Base-by-base conservation (phyloP, 2,113 vertebrate species). In the Chloebia gouldiae region DNA sequence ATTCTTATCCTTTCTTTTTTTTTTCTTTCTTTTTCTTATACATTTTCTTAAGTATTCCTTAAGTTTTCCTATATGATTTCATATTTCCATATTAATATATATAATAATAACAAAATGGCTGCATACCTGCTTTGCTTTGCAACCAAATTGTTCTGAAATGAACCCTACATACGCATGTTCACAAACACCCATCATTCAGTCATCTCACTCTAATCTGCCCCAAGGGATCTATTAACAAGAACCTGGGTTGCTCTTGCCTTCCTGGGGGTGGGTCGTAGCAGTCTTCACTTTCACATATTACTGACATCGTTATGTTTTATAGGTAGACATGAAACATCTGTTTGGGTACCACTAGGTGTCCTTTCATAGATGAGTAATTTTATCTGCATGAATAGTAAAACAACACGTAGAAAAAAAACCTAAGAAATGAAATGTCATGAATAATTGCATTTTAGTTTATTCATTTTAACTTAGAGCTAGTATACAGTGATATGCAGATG, bases 221-320 rank as follows among this genome's bases (percentile, higher is more conserved):
- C 47, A 70, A 61, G 64, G 13, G 64, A 53, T 30, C 64, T 53
- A 53, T 70, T 69, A 61, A 39, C 23, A 61, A 53, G 28, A 78
- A 53, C n/a, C 73, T 78, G 73, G 23, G 18, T 3, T 60, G 64
- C 64, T 60, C 63, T 61, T 61, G 73, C n/a, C 24, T 45, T 78
- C 0, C 0, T 86, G 54, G 39, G 73, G 39, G 64, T 0, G 10
- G 54, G 23, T 69, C 0, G 1, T 45, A 61, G 53, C 45, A 83
- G 15, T 37, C 54, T 87, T 24, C 30, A 56, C 8, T 66, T 80
- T 42, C 42, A 51, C 16, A 13, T 19, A 37, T 56, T 80, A 21
- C 27, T 85, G 50, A 77, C 66, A 77, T 25, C 35, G 27, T 19
- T 57, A 6, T n/a, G 8, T 61, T 77, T 86, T 73, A 70, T 40